These are phyloP conservation scores for Muscina levida DNA, from an alignment of 2,888 invertebrate species.

Conservation along the genomic window DNA sequence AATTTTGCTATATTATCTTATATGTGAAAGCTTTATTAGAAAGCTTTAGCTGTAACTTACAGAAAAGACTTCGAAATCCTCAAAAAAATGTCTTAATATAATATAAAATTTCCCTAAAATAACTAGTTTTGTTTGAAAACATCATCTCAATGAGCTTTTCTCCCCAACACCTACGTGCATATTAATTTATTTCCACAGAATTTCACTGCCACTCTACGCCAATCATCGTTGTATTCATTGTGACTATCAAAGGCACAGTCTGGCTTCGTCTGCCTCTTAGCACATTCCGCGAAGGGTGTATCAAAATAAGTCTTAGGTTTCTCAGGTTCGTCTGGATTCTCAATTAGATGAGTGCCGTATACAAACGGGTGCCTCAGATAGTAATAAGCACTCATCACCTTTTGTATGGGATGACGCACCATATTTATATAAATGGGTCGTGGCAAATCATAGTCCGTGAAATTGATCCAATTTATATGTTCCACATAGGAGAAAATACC, in stretches of 20 bases:
- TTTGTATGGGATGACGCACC: slow-evolving; percentile 92
- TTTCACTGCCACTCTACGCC: slow-evolving; percentile 56
- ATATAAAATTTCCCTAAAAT: no score
- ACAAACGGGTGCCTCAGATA: slow-evolving; percentile 82
- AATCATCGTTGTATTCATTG: slow-evolving; percentile 53
- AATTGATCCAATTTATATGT: slow-evolving; percentile 93
- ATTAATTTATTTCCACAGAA: slow-evolving; percentile 57
- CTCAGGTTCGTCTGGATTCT: slow-evolving; percentile 16
- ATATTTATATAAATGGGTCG: slow-evolving; percentile 93
- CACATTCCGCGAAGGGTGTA: slow-evolving; percentile 58
- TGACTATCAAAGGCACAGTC: slow-evolving; percentile 54
- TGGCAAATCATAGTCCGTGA: slow-evolving; percentile 87
- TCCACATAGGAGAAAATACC: slow-evolving; percentile 90
- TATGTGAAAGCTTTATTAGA: no score
- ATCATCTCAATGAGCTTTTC: no score
- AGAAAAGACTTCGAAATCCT: no score
- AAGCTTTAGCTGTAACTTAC: no score
- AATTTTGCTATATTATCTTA: no score
- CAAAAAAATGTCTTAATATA: no score
- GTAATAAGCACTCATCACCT: slow-evolving; percentile 94
- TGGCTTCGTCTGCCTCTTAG: slow-evolving; percentile 23
- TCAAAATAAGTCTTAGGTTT: slow-evolving; percentile 6
- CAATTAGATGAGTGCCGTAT: slow-evolving; percentile 28
- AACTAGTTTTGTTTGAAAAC: not conserved
- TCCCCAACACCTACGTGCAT: slow-evolving; percentile 54